phyloP scores from a whole-genome alignment of 2,113 vertebrate genomes.

The Gavia stellata region DNA sequence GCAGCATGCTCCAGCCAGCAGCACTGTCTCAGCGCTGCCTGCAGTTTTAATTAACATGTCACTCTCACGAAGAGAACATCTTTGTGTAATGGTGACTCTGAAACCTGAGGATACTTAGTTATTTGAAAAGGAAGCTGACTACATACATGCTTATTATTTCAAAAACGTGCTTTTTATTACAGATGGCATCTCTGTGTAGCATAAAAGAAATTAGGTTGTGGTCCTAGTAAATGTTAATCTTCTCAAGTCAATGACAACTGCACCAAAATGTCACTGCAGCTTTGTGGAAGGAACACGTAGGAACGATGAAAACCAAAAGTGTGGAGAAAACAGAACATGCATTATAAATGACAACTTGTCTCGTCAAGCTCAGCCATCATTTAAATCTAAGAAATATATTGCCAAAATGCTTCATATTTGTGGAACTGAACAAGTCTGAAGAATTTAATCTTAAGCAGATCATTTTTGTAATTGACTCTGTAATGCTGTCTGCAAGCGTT shows the following conservation, averaged over 20 bases:
- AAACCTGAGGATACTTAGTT: background rate
- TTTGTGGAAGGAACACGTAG: background rate
- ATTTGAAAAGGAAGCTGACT: background rate
- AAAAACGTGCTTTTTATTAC: background rate
- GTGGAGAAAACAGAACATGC: background rate
- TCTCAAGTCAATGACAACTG: constrained; percentile 16
- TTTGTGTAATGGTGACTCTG: background rate
- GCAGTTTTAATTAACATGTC: background rate
- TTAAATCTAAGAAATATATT: constrained; percentile 27
- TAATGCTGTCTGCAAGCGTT: background rate
- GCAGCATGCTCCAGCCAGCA: constrained; percentile 71
- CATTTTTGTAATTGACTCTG: constrained; percentile 31
- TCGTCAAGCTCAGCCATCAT: constrained; percentile 9
- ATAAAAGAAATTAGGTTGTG: background rate
- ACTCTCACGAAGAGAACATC: background rate
- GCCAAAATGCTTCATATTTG: constrained; percentile 30
- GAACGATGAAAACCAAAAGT: background rate
- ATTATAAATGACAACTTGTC: constrained; percentile 44
- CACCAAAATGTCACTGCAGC: background rate
- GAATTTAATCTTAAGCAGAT: constrained; percentile 47
- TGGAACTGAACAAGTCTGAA: constrained; percentile 12
- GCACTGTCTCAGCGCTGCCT: background rate
- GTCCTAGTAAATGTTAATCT: background rate
- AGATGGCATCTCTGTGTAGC: background rate
- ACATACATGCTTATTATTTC: background rate